phyloP scores from a whole-genome alignment of 2,888 invertebrate species.

The Ophioninae sp. region DNA sequence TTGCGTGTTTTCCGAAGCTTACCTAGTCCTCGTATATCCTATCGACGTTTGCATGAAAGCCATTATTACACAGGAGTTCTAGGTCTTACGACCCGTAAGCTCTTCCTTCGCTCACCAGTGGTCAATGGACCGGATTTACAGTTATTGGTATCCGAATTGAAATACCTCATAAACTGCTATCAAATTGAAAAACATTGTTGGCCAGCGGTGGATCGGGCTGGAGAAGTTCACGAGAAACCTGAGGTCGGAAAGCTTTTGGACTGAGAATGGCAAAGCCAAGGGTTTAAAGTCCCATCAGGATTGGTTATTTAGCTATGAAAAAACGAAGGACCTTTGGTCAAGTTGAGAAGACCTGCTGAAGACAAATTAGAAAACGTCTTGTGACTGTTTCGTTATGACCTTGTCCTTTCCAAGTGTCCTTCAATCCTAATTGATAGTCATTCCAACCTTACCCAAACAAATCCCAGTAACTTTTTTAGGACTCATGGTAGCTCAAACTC shows the following conservation, averaged over 20 bases:
- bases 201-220: background rate
- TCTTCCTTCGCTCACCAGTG: background rate
- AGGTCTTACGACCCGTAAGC: background rate
- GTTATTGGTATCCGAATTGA: background rate
- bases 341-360: background rate
- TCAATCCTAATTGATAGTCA: too few species aligned
- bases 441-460: too few species aligned
- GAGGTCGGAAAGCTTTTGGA: background rate
- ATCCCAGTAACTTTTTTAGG: too few species aligned
- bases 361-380: background rate
- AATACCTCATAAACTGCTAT: background rate
- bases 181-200: background rate
- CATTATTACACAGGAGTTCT: background rate
- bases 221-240: background rate
- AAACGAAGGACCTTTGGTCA: background rate
- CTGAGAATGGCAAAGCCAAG: background rate
- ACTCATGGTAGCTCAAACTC: too few species aligned
- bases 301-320: background rate
- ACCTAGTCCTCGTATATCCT: background rate
- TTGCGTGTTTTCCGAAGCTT: constrained; percentile 25
- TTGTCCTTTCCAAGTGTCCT: too few species aligned
- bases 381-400: too few species aligned
- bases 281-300: background rate
- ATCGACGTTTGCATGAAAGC: background rate
- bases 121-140: background rate